Base-by-base conservation (phyloP, 2,113 vertebrate species). In the Eleginops maclovinus region DNA sequence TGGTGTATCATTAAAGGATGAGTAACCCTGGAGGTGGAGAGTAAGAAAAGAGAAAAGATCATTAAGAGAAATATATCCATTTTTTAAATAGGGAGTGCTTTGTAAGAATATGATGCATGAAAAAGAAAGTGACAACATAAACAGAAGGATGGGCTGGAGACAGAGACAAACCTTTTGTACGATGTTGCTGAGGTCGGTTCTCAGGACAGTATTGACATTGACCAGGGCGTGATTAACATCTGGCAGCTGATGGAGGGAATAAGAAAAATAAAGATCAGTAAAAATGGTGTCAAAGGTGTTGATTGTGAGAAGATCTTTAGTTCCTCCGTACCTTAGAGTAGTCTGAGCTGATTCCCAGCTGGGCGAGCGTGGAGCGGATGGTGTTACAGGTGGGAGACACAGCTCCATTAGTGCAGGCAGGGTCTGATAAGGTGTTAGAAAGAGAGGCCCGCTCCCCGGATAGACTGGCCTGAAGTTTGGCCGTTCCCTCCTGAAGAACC, bases 1-100 rank as follows among this genome's bases (percentile, higher is more conserved):
- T 28, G 97, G 96, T 46, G 97, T 98, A 77, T 95, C 91, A 51
- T 98, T 96, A 87, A 99, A 96, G 53, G 96, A 94, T 16, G 90
- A 83, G 87, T 98, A 97, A 51, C 97, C 97, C 98, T 99, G 87
- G 70, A 93, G 71, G 77, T 74, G 67, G n/a, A 72, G 41, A 72
- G 28, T 70, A 66, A 50, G 41, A 36, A 36, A 8, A 82, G 15
- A 84, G 8, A 59, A 68, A 65, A 14, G 15, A 28, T 9, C 4
- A 74, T 22, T 28, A 50, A 28, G n/a, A n/a, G n/a, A n/a, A 15
- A 44, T 7, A 28, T 21, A 17, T 1, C 12, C 31, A 16, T 21
- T 2, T 55, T 64, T 56, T 2, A 55, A 41, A 14, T 8, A 13
- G 14, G 2, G 2, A 50, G 46, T 22, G 19, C 40, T 68, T 41